phyloP scores from a whole-genome alignment of 2,113 vertebrate species.

The Neoarius graeffei region DNA sequence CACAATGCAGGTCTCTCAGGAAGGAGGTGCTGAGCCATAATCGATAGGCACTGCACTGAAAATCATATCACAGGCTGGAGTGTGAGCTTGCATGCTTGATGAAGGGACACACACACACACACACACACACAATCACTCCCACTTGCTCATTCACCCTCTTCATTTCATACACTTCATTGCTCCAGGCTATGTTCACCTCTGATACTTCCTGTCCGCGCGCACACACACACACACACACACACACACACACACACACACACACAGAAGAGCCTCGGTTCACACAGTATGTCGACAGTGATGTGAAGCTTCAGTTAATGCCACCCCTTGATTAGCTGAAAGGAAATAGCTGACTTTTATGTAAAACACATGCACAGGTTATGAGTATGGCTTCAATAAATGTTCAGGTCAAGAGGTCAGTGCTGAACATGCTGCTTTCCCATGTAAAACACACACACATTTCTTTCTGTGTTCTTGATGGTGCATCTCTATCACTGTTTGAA shows the following conservation, averaged over 20 bases:
- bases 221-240: too few relatives aligned
- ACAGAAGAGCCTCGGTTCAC: not conserved
- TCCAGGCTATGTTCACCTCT: not conserved
- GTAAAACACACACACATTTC: not conserved
- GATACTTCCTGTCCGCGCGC: not conserved
- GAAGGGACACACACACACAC: conserved; percentile 10
- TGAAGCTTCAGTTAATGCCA: not conserved
- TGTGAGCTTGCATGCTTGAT: conserved; percentile 27
- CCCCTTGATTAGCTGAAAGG: not conserved
- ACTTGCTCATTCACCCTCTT: not conserved
- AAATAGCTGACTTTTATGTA: not conserved
- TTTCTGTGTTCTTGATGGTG: too few relatives aligned
- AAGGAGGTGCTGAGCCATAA: conserved; percentile 59
- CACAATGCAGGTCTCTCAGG: conserved; percentile 7
- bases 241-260: conserved; percentile 28
- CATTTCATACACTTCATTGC: not conserved
- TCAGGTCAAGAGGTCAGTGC: not conserved
- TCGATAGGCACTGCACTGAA: conserved; percentile 54
- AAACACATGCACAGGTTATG: not conserved
- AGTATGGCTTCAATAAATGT: not conserved
- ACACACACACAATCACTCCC: conserved; percentile 11
- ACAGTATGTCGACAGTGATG: not conserved
- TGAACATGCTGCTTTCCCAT: not conserved
- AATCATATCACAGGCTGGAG: conserved; percentile 58
- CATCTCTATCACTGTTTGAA: not conserved